Evolutionary conservation across 2,113 vertebrate genomes (phyloP), one percentile per base, ranked within the genome.

Genomic region (Neoarius graeffei): DNA sequence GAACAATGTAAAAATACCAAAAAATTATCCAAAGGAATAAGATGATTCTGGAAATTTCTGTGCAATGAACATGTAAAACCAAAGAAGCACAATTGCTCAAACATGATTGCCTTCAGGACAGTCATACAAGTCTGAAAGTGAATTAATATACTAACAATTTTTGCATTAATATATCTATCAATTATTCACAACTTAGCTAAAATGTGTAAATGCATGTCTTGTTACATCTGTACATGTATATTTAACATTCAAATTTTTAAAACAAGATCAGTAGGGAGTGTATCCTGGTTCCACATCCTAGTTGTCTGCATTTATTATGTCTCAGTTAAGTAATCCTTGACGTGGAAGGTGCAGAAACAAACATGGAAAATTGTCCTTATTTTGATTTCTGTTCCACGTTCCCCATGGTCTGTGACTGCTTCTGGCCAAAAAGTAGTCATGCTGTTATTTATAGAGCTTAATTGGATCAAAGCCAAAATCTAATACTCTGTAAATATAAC

Each of bases 351-450:
- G 14, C 57, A 64, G 57, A 52, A 17, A 54, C 17, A 4, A 67
- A 57, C 54, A 35, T 57, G 56, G 67, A 73, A 42, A 60, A 5
- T 48, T 19, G 8, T 35, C 25, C 27, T 73, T 60, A 50, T 56
- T 52, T 52, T 60, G 23, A 73, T 30, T 27, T 79, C 62, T 60
- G 50, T 8, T 83, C 8, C 35, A 48, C 81, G 83, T 81, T 88
- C 62, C 62, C 30, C 76, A 88, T 27, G 35, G 54, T 30, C 54
- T 81, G 25, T 7, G 54, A 20, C 69, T 48, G 42, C 81, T 25
- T 54, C 71, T 42, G 82, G 52, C 14, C 62, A 88, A 54, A 88
- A 80, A 66, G 59, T n/a, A 27, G 73, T 79, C 81, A 88, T 62
- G 48, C 85, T 30, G 35, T 52, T 88, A 73, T 73, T 85, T 71